Percentiles rank a stretch among this genome's conserved stretches.
phyloP scores from a whole-genome alignment of 2,888 invertebrate species.

The Alentia gelatinosa region DNA sequence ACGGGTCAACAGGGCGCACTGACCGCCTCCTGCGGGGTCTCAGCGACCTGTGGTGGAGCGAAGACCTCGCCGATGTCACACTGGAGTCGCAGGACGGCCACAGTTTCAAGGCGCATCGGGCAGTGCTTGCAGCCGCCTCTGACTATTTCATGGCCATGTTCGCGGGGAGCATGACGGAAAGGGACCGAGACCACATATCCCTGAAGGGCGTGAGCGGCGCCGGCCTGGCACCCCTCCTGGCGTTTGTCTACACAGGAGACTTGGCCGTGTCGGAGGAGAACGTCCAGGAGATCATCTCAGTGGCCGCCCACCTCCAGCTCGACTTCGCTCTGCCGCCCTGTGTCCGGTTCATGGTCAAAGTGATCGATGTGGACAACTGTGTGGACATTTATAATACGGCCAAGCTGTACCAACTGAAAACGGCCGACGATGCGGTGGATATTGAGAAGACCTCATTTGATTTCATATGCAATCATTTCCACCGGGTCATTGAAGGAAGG shows the following conservation, averaged over 20 bases:
- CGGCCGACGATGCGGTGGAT: constrained; percentile 67
- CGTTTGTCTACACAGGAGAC: constrained; percentile 78
- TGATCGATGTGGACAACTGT: constrained; percentile 77
- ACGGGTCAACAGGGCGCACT: background rate
- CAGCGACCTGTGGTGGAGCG: background rate
- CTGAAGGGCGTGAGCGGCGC: constrained; percentile 73
- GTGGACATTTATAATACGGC: constrained; percentile 78
- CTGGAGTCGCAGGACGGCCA: background rate
- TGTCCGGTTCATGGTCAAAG: constrained; percentile 75
- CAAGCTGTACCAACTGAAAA: constrained; percentile 74
- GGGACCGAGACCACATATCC: constrained; percentile 72
- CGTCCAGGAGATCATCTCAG: constrained; percentile 77
- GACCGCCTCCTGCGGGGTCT: background rate
- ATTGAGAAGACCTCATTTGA: constrained; percentile 47
- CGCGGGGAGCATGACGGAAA: constrained; percentile 76
- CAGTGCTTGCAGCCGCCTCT: constrained; percentile 62
- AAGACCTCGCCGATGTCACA: background rate
- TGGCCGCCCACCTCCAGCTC: constrained; percentile 77
- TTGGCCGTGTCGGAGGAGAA: constrained; percentile 73
- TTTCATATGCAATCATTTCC: constrained; percentile 76
- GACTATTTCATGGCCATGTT: constrained; percentile 79
- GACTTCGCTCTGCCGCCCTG: constrained; percentile 78
- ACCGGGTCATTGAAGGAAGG: background rate
- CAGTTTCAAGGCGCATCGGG: background rate
- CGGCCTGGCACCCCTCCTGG: constrained; percentile 75